Conservation (phyloP, 1,140 invertebrate species). For the Ooceraea biroi region DNA sequence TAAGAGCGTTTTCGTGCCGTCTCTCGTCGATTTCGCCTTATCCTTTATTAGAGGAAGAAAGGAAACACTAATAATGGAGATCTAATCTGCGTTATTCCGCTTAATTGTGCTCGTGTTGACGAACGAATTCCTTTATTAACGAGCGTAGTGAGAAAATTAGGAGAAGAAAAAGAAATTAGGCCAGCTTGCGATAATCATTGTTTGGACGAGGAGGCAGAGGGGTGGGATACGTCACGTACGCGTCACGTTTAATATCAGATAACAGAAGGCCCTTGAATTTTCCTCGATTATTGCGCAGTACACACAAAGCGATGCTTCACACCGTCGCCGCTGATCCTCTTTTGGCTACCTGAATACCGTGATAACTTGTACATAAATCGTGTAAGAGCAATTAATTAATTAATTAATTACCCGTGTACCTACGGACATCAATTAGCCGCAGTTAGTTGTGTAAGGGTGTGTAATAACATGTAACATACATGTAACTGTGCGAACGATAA, state of each 20-base stretch:
- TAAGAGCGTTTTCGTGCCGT: not conserved
- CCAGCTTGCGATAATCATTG: constrained; percentile 36
- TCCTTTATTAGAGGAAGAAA: not conserved
- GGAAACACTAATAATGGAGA: constrained; percentile 18
- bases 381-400: constrained; percentile 59
- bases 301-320: constrained; percentile 27
- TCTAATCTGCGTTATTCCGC: constrained; percentile 35
- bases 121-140: constrained; percentile 7
- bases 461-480: constrained; percentile 26
- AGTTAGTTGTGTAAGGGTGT: constrained; percentile 57
- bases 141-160: not conserved
- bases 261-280: constrained; percentile 44
- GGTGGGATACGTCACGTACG: not conserved
- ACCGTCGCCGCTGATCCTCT: constrained; percentile 66
- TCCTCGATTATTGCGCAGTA: constrained; percentile 55
- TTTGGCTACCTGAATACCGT: constrained; percentile 74
- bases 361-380: constrained; percentile 75
- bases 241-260: constrained; percentile 11
- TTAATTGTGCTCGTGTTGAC: constrained; percentile 1
- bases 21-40: constrained; percentile 30
- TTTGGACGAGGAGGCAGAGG: not conserved
- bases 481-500: constrained; percentile 31
- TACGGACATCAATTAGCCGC: constrained; percentile 61
- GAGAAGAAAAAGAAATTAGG: constrained; percentile 29
- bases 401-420: constrained; percentile 64